Evolutionary conservation across 2,888 invertebrate genomes (phyloP).

Genomic region (Leptinotarsa haldemani): DNA sequence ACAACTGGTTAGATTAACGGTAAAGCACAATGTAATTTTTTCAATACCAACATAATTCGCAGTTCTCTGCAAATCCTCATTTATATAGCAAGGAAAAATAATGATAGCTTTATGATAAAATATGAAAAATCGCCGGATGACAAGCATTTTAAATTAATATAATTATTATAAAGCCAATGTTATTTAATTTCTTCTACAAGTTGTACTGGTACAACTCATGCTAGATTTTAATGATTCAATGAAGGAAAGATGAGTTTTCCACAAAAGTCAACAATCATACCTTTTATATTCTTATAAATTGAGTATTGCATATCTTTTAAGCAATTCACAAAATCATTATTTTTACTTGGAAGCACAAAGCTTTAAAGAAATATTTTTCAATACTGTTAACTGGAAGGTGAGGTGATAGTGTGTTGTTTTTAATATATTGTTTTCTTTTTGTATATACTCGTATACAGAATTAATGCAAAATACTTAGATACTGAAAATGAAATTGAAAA

Average conservation of each 20-base stretch:
- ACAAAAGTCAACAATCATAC: too few species aligned
- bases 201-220: not conserved
- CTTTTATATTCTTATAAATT: not conserved
- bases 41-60: slow-evolving; percentile 23
- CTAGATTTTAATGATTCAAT: not conserved
- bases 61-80: slow-evolving; percentile 22
- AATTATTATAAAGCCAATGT: not conserved
- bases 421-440: not conserved
- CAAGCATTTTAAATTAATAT: slow-evolving; percentile 10
- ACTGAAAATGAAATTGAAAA: too few species aligned
- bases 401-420: not conserved
- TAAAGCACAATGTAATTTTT: slow-evolving; percentile 35
- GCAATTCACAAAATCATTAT: slow-evolving; percentile 1
- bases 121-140: not conserved
- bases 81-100: slow-evolving; percentile 26
- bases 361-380: slow-evolving; percentile 9
- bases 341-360: slow-evolving; percentile 15
- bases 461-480: too few species aligned
- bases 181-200: not conserved
- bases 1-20: slow-evolving; percentile 36
- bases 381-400: not conserved
- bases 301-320: not conserved
- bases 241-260: not conserved
- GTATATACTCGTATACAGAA: too few species aligned
- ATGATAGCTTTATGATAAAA: slow-evolving; percentile 21